phyloP scores from a whole-genome alignment of 2,797 vertebrate genomes.

The Thaleichthys pacificus region DNA sequence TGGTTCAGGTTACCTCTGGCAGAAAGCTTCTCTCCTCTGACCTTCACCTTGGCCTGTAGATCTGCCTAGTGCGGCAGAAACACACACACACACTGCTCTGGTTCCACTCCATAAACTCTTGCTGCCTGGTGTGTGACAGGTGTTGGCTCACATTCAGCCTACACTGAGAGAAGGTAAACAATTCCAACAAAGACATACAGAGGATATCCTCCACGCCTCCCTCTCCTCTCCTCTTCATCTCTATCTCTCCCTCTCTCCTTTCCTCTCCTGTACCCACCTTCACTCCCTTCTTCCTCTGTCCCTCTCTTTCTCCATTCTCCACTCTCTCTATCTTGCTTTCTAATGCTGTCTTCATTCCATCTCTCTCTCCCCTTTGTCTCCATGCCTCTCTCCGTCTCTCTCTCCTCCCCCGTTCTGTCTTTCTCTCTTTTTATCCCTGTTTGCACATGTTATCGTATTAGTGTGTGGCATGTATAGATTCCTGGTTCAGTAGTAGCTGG shows the following conservation, averaged over 20 bases:
- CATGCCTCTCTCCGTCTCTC: not conserved
- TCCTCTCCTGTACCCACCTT: not conserved
- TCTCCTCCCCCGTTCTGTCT: not conserved
- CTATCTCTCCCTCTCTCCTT: not conserved
- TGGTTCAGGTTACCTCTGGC: slow-evolving; percentile 73
- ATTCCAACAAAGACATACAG: too few relatives aligned
- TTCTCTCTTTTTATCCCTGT: too few relatives aligned
- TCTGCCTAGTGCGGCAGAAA: slow-evolving; percentile 64
- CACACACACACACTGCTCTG: slow-evolving; percentile 5
- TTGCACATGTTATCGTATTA: too few relatives aligned
- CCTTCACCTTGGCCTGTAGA: slow-evolving; percentile 68
- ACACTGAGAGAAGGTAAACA: not conserved
- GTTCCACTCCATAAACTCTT: too few relatives aligned
- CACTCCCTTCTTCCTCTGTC: not conserved
- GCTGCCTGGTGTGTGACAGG: not conserved
- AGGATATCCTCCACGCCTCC: not conserved
- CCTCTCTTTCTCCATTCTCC: not conserved
- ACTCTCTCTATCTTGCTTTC: not conserved
- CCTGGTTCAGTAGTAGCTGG: too few relatives aligned
- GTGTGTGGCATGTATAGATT: too few relatives aligned
- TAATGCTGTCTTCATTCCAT: not conserved
- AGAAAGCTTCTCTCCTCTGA: slow-evolving; percentile 59
- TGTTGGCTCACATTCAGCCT: not conserved
- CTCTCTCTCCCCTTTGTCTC: not conserved
- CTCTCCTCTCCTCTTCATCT: not conserved